These are phyloP conservation scores for Teleogryllus occipitalis DNA, from an alignment of 1,140 invertebrate genomes.

Conservation along the genomic window DNA sequence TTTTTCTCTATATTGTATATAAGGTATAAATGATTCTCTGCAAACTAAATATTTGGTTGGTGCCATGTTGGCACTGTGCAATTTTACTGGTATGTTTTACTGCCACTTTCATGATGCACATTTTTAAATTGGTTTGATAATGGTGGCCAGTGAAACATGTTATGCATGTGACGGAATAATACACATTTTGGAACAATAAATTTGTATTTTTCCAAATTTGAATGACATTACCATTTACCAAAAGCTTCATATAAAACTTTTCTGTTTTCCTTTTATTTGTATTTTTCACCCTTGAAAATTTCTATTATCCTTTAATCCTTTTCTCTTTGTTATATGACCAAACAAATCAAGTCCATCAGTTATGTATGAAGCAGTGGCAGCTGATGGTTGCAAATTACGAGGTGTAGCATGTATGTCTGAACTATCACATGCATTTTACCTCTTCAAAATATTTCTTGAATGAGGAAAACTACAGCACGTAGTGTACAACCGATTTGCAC, in stretches of 20 bases:
- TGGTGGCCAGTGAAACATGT: background rate
- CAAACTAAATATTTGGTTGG: background rate
- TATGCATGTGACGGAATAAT: background rate
- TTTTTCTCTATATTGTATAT: conserved; percentile 1
- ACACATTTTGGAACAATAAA: conserved; percentile 5
- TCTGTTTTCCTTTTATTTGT: background rate
- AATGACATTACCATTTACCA: background rate
- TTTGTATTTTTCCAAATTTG: conserved; percentile 6
- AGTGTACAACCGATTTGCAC: no score
- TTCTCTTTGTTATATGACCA: no score
- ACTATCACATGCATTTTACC: no score
- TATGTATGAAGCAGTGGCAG: no score
- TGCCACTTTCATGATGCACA: background rate
- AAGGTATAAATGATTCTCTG: background rate
- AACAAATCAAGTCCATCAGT: no score
- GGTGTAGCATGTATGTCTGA: no score
- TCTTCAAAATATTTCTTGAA: no score
- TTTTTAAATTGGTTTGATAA: background rate
- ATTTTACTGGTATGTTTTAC: background rate
- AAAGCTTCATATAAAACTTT: background rate
- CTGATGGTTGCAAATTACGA: no score
- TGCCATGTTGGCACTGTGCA: background rate
- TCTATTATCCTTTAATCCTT: no score
- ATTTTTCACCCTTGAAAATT: background rate
- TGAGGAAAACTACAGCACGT: no score